Evolutionary conservation across 1,140 invertebrate genomes (phyloP).

Genomic region (Trinorchestia longiramus): DNA sequence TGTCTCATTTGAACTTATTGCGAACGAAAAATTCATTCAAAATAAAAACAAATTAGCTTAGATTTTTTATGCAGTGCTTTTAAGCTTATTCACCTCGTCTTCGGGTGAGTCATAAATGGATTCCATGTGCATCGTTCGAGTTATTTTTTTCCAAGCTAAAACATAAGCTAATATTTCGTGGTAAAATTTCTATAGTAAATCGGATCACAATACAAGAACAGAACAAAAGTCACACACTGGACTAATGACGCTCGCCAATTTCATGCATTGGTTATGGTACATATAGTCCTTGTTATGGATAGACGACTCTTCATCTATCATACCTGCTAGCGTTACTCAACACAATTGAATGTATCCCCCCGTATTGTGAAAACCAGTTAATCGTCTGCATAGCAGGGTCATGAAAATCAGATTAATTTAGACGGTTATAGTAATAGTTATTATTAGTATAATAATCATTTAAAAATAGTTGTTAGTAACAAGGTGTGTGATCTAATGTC

Average conservation of each 20-base stretch:
- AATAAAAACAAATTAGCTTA: too few relatives aligned
- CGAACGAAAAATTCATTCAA: too few relatives aligned
- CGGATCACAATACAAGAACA: neutral
- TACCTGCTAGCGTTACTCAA: neutral
- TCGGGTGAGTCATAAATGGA: too few relatives aligned
- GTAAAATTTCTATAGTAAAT: neutral
- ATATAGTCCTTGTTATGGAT: neutral
- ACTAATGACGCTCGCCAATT: neutral
- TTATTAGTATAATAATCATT: neutral
- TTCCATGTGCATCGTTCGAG: too few relatives aligned
- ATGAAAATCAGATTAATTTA: neutral
- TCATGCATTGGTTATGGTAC: neutral
- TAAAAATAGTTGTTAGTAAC: neutral
- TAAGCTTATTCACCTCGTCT: too few relatives aligned
- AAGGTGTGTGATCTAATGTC: neutral
- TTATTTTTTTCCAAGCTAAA: neutral
- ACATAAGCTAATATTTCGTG: neutral
- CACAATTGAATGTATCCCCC: neutral
- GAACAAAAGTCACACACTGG: neutral
- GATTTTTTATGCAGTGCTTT: too few relatives aligned
- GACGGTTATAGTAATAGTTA: too few relatives aligned
- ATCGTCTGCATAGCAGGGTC: neutral
- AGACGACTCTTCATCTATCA: neutral
- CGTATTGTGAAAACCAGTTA: neutral
- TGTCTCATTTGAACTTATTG: too few relatives aligned